Conservation (phyloP, 2,888 invertebrate genomes). For the Drosophila eohydei region DNA sequence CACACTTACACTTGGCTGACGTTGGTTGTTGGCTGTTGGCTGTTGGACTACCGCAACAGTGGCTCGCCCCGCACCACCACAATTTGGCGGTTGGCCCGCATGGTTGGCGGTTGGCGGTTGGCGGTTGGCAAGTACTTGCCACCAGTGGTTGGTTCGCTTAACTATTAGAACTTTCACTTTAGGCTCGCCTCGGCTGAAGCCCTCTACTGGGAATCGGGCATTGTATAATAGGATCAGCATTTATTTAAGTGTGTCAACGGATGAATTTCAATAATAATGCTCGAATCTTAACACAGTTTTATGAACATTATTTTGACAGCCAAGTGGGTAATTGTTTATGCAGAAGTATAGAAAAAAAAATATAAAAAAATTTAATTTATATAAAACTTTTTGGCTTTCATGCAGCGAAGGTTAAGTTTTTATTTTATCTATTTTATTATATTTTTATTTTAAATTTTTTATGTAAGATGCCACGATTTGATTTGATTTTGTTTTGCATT, state of each 20-base stretch:
- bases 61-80: conserved; percentile 15
- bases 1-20: conserved; percentile 4
- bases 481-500: conserved; percentile 63
- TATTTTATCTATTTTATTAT: conserved; percentile 5
- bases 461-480: conserved; percentile 78
- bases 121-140: conserved; percentile 17
- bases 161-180: conserved; percentile 78
- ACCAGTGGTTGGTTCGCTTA: conserved; percentile 32
- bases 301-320: conserved; percentile 30
- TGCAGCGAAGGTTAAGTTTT: conserved; percentile 68
- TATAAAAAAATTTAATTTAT: conserved; percentile 25
- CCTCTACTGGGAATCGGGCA: conserved; percentile 32
- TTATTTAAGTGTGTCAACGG: conserved; percentile 19
- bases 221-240: conserved; percentile 57
- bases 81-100: conserved; percentile 47
- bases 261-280: conserved; percentile 7
- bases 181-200: conserved; percentile 64
- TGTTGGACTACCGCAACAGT: conserved; percentile 68
- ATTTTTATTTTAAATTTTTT: conserved; percentile 57
- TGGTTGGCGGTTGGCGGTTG: conserved; percentile 34
- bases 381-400: conserved; percentile 50
- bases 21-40: not conserved
- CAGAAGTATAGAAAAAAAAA: conserved; percentile 25
- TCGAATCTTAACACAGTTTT: conserved; percentile 21
- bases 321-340: conserved; percentile 63